Evolutionary conservation across 2,797 vertebrate genomes (phyloP).

Genomic region (Rousettus madagascariensis): DNA sequence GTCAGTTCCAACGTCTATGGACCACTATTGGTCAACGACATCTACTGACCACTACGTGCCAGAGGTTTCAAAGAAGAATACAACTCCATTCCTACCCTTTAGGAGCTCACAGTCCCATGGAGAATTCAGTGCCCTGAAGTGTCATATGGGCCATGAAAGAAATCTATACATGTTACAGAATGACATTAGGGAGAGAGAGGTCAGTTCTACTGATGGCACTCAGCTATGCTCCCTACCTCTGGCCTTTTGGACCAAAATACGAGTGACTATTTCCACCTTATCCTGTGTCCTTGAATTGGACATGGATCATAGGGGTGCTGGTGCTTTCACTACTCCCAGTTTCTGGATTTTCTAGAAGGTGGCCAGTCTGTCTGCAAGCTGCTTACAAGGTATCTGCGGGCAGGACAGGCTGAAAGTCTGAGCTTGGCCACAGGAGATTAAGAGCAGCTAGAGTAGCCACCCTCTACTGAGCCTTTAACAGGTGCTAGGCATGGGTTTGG

Average conservation of each 20-base stretch:
- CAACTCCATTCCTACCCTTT: background rate
- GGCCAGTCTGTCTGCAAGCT: background rate
- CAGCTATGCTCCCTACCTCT: background rate
- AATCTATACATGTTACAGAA: background rate
- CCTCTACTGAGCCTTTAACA: background rate
- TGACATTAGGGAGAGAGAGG: background rate
- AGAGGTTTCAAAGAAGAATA: background rate
- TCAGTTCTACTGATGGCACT: background rate
- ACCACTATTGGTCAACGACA: background rate
- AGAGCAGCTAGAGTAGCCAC: rapidly evolving
- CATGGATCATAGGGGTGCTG: background rate
- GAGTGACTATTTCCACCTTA: background rate
- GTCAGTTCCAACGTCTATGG: background rate
- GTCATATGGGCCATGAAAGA: background rate
- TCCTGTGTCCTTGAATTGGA: background rate
- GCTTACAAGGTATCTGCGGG: background rate
- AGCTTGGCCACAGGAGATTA: background rate
- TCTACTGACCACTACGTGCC: background rate
- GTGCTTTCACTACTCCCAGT: background rate
- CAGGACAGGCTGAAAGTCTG: background rate
- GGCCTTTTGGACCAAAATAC: background rate
- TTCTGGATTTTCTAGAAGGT: background rate
- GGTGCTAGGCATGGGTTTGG: background rate
- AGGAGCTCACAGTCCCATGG: background rate
- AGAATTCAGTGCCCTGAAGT: background rate